Evolutionary conservation across 1,140 invertebrate genomes (phyloP).

Genomic region (Bombus balteatus): DNA sequence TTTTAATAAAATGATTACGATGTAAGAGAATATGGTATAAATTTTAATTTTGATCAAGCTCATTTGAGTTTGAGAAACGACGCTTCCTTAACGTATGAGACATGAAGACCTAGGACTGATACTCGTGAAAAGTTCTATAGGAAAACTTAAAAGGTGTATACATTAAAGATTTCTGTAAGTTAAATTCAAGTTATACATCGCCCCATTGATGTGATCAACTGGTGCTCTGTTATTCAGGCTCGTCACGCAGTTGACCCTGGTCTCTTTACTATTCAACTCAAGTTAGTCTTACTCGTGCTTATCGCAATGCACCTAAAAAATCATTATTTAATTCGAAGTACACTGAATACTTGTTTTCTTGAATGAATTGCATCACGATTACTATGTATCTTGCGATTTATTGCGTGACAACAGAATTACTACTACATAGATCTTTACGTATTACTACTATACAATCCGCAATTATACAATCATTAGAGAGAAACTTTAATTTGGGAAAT

Average conservation of each 20-base stretch:
- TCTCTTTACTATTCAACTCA: constrained; percentile 34
- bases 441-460: background rate
- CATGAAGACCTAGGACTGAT: background rate
- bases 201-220: constrained; percentile 20
- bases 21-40: background rate
- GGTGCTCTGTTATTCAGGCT: constrained; percentile 31
- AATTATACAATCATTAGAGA: background rate
- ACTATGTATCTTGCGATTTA: background rate
- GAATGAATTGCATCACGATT: too few species aligned
- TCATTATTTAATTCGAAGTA: background rate
- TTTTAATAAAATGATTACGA: background rate
- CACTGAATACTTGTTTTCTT: too few species aligned
- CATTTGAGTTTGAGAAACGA: too few species aligned
- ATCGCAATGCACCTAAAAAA: constrained; percentile 3
- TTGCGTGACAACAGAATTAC: background rate
- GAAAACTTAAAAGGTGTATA: background rate
- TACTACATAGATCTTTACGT: background rate
- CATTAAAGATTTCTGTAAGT: constrained; percentile 6
- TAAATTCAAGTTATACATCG: constrained; percentile 21
- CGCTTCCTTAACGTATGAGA: background rate
- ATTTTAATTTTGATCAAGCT: background rate
- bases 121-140: background rate
- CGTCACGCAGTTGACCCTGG: constrained; percentile 35
- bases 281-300: constrained; percentile 28
- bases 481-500: too few species aligned